Evolutionary conservation across 2,113 vertebrate genomes (phyloP), one percentile per base, ranked within the genome.

Genomic region (Austrofundulus limnaeus): DNA sequence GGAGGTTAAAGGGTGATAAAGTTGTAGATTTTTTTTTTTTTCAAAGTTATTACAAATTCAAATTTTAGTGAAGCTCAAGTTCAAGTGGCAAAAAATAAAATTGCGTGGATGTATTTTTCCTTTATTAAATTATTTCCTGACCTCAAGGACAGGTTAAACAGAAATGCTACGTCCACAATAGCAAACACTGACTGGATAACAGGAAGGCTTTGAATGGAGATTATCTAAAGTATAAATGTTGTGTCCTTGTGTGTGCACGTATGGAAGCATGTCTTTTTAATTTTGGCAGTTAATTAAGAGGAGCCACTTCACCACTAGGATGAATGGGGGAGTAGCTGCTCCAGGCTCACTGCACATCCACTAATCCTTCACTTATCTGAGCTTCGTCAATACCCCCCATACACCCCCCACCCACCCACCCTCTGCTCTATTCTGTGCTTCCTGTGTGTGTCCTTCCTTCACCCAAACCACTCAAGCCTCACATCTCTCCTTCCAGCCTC

Each of bases 311-410:
- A 86, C 58, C 51, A 21, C 37, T 46, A 5, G 68, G 61, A 75
- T 77, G 65, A 63, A 69, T 68, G 80, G 34, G 62, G 64, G 54
- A 28, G 59, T 73, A 82, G 70, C 76, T 73, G 68, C 73, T 76
- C 55, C 24, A 2, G 63, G 72, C 70, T 82, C 86, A 81, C 56
- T 70, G 56, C 75, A 75, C 46, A 69, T 66, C 73, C 62, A 53
- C 76, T 87, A 85, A 87, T 87, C 82, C 73, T 87, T 79, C 54
- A 77, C 61, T 69, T 78, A 68, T 81, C 75, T 84, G 79, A 51
- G 66, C 69, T 37, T 62, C 37, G 12, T 80, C 84, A 80, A 80
- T 82, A 74, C 80, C 19, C 28, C 72, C 47, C 49, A 62, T 45
- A 14, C 20, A 57, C 52, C 51, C 61, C 56, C 61, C 20, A 57